Conservation (phyloP, 1,140 invertebrate species). For the Eupeodes corollae region DNA sequence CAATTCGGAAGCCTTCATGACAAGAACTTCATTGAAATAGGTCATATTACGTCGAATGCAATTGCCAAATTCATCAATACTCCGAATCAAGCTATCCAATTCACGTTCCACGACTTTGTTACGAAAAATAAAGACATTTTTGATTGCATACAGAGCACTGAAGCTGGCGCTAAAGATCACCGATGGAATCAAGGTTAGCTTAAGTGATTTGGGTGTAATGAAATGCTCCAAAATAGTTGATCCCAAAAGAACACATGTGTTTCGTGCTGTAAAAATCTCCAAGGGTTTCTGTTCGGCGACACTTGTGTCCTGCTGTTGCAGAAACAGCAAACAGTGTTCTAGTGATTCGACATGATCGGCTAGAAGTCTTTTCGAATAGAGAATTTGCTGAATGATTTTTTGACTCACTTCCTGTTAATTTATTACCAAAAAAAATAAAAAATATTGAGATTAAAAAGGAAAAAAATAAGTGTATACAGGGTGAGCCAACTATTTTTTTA, state of each 20-base stretch:
- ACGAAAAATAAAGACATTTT: constrained; percentile 29
- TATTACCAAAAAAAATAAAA: too few species aligned
- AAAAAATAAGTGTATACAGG: too few species aligned
- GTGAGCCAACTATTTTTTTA: too few species aligned
- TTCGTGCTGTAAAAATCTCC: constrained; percentile 18
- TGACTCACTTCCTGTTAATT: constrained; percentile 21
- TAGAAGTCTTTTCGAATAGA: constrained; percentile 29
- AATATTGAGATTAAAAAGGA: too few species aligned
- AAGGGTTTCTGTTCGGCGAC: neutral
- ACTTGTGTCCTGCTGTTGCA: constrained; percentile 1
- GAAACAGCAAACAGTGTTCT: constrained; percentile 24
- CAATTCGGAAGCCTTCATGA: constrained; percentile 31
- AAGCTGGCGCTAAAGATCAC: constrained; percentile 20
- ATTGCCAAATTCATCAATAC: constrained; percentile 35
- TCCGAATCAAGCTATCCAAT: constrained; percentile 25
- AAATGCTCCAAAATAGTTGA: constrained; percentile 25
- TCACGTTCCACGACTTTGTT: constrained; percentile 31
- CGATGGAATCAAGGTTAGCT: constrained; percentile 19
- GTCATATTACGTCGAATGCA: constrained; percentile 34
- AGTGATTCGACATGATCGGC: constrained; percentile 33
- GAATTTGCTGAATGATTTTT: constrained; percentile 23
- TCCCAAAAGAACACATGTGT: constrained; percentile 22
- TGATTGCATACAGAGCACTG: constrained; percentile 20
- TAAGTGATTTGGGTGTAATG: constrained; percentile 19
- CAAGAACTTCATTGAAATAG: constrained; percentile 35